Base-by-base conservation (phyloP, 2,888 invertebrate genomes). In the Epirrhoe alternata region DNA sequence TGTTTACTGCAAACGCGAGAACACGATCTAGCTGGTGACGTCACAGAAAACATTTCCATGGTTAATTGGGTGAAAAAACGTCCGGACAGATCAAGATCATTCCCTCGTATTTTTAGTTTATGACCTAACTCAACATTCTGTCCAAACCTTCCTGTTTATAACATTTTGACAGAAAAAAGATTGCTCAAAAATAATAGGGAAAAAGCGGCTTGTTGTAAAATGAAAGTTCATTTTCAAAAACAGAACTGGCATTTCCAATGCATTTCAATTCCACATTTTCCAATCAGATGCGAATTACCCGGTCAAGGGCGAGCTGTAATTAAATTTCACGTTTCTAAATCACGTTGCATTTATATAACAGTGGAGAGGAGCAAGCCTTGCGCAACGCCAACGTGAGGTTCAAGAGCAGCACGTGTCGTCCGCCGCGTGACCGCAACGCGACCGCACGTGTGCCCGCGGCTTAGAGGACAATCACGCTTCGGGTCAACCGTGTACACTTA, bases 301-400 rank as follows among this genome's bases (percentile, higher is more conserved):
- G 79, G 83, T 81, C 86, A 86, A 85, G 85, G 81, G 77, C 84
- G 66, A 54, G 63, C 63, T 64, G 74, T 75, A 85, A 86, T 87
- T 86, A 83, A 83, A 81, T 87, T 86, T 83, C 84, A 86, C 86
- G 86, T 87, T 86, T 78, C 77, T 73, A 74, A 78, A 86, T 91
- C 92, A 92, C 90, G 91, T 91, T 91, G 87, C 78, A 81, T 84
- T 88, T 90, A 90, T 89, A 86, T 91, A 90, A 90, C 87, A 83
- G 86, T 82, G 76, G 79, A 77, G 83, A 83, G 86, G 86, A 80
- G 86, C 79, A 78, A 89, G 85, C 87, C 89, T 91, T 91, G 86
- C 90, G 90, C 85, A 90, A 92, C 79, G 54, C 52, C 87, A 91
- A 92, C 91, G 92, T 91, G 92, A 89, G 88, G 89, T 88, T 88